These are phyloP conservation scores for Lepidochitona cinerea DNA, from an alignment of 2,888 invertebrate genomes.

Conservation along the genomic window DNA sequence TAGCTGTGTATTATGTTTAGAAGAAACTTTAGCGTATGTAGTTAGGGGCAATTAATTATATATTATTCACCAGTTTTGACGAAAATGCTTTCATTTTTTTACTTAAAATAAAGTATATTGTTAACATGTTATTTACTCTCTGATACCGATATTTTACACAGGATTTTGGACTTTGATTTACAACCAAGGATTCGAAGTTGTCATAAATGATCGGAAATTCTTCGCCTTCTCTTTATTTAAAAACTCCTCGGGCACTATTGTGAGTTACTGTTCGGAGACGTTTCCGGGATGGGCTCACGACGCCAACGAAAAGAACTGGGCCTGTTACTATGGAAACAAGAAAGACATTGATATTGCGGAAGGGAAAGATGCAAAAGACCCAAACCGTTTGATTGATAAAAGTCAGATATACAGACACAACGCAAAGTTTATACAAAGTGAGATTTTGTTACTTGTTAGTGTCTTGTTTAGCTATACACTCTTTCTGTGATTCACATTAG, in stretches of 20 bases:
- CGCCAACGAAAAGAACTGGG: slow-evolving; percentile 67
- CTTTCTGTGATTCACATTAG: no score
- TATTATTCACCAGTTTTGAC: no score
- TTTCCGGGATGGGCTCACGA: slow-evolving; percentile 70
- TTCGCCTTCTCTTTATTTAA: slow-evolving; percentile 70
- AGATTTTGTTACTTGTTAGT: not conserved
- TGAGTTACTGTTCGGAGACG: slow-evolving; percentile 66
- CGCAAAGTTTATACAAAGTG: slow-evolving; percentile 45
- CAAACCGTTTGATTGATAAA: not conserved
- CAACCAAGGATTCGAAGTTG: slow-evolving; percentile 72
- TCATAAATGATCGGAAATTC: slow-evolving; percentile 63
- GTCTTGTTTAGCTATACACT: no score
- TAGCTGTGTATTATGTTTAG: no score
- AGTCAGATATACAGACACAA: slow-evolving; percentile 38
- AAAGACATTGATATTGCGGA: not conserved
- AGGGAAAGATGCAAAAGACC: not conserved
- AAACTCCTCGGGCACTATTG: slow-evolving; percentile 36
- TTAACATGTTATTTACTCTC: no score
- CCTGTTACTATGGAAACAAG: slow-evolving; percentile 63
- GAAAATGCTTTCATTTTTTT: no score
- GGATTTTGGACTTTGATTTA: slow-evolving; percentile 72
- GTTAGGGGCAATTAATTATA: no score
- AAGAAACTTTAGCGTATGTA: no score
- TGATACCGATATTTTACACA: not conserved
- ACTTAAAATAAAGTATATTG: no score